Evolutionary conservation across 2,888 invertebrate genomes (phyloP).

Genomic region (Blera fallax): DNA sequence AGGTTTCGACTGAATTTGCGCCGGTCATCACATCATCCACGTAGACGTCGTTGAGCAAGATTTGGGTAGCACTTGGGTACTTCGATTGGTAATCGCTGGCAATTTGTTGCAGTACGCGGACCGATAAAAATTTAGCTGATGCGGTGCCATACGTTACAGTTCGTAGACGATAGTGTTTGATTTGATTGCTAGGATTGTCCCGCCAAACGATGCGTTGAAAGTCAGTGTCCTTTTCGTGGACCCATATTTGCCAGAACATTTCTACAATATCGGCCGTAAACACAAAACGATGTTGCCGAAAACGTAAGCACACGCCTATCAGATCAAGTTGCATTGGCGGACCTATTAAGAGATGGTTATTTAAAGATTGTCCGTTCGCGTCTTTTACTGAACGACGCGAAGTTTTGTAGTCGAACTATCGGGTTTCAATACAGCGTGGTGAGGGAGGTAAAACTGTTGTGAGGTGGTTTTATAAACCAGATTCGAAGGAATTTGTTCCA

Average conservation of each 20-base stretch:
- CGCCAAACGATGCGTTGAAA: conserved; percentile 53
- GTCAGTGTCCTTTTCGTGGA: conserved; percentile 11
- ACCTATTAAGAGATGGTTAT: conserved; percentile 38
- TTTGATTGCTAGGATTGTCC: background rate
- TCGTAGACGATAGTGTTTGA: conserved; percentile 25
- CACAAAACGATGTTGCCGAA: conserved; percentile 54
- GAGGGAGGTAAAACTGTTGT: conserved; percentile 54
- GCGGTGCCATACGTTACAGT: conserved; percentile 39
- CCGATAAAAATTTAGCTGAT: conserved; percentile 32
- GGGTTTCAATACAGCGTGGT: conserved; percentile 67
- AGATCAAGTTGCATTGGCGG: conserved; percentile 48
- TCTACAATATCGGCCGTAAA: conserved; percentile 33
- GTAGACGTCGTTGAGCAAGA: conserved; percentile 54
- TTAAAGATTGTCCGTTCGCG: conserved; percentile 32
- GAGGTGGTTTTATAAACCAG: background rate
- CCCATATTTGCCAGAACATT: conserved; percentile 53
- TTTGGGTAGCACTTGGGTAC: conserved; percentile 13
- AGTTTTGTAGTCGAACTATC: conserved; percentile 53
- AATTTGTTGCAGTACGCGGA: background rate
- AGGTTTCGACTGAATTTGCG: background rate
- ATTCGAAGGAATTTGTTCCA: no score
- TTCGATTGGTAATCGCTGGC: conserved; percentile 4
- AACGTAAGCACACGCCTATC: conserved; percentile 58
- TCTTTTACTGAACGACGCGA: conserved; percentile 50
- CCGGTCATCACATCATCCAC: conserved; percentile 69